phyloP scores from a whole-genome alignment of 2,888 invertebrate genomes.

The Dilophus febrilis region DNA sequence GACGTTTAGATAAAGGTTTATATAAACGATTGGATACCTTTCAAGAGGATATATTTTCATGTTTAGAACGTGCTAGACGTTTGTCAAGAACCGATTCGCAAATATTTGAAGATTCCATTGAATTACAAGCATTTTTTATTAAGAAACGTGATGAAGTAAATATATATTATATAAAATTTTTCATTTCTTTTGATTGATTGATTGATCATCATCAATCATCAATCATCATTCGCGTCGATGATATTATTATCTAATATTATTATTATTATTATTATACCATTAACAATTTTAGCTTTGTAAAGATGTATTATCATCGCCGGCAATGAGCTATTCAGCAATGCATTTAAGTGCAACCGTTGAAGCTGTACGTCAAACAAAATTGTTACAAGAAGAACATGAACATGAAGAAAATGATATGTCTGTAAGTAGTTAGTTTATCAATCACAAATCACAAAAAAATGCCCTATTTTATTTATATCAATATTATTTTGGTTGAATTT shows the following conservation, averaged over 20 bases:
- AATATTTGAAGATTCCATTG: constrained; percentile 88
- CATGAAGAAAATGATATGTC: constrained; percentile 47
- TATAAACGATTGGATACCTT: constrained; percentile 89
- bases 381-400: constrained; percentile 58
- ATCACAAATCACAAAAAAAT: not conserved
- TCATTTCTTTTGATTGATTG: not conserved
- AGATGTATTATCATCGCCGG: constrained; percentile 69
- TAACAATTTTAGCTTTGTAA: constrained; percentile 53
- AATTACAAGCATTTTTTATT: constrained; percentile 82
- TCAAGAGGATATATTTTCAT: constrained; percentile 91
- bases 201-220: not conserved
- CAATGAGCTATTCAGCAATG: constrained; percentile 60
- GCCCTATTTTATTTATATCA: too few species aligned
- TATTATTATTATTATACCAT: too few species aligned
- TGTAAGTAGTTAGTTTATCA: constrained; percentile 11
- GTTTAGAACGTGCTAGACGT: constrained; percentile 76
- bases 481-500: too few species aligned
- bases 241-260: too few species aligned
- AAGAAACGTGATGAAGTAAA: constrained; percentile 43
- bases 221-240: not conserved
- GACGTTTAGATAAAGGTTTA: constrained; percentile 76
- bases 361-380: constrained; percentile 55
- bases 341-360: constrained; percentile 62
- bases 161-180: constrained; percentile 3
- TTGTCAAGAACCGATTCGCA: constrained; percentile 85